Evolutionary conservation across 1,140 invertebrate species (phyloP), one percentile per base, ranked within the genome.

Genomic region (Drosophila pandora): DNA sequence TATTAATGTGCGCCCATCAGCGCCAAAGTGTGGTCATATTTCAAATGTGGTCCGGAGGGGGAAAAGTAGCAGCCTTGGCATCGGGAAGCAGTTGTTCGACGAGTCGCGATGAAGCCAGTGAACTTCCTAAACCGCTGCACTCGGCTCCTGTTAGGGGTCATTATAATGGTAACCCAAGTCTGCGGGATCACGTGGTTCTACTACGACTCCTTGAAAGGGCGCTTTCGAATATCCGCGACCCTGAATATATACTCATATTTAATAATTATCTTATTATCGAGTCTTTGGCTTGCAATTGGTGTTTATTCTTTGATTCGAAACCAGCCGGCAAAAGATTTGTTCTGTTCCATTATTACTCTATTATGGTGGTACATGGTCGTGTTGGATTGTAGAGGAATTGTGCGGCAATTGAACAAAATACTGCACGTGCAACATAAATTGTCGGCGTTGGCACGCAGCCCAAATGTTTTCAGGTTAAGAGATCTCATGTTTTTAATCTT

Each of bases 1-100:
- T 75, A 76, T 76, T 76, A 76, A 76, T 76, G 72, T 30, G 41
- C 49, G 55, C 21, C 53, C 62, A 75, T 76, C 53, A 76, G 37
- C 43, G 34, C 25, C 9, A 76, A 76, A 76, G 55, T 76, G 72
- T 50, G 54, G 71, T 76, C 71, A 76, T 76, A 75, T 60, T 59
- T 76, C 72, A 76, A 76, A 55, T 75, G 39, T 21, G 59, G 2
- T 7, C 13, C 32, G 7, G 7, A 21, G 2, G 4, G 39, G n/a
- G 17, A 39, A 13, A n/a, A 5, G 41, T 7, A 3, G 7, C 2
- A 43, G 4, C 5, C 41, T 7, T 43, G 17, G 41, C 21, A 47
- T 57, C 22, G 7, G 0, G 7, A 28, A 22, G 48, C 48, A 61
- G 57, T 68, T 17, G 34, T 41, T 63, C 2, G 8, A 25, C 32